phyloP scores from a whole-genome alignment of 2,113 vertebrate genomes.

The Microcebus jonahi region DNA sequence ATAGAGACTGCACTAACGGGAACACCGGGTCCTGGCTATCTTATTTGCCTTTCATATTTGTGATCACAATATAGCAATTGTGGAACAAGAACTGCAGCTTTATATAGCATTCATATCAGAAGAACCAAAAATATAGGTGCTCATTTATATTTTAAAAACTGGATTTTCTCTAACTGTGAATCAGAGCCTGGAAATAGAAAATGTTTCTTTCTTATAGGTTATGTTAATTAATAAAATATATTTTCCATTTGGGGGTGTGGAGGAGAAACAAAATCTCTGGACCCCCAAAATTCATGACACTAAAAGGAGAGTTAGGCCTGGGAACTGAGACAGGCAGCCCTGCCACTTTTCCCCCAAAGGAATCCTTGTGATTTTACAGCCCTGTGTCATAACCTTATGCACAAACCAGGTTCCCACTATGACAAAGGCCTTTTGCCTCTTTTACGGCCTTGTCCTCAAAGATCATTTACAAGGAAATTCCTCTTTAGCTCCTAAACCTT shows the following conservation, averaged over 20 bases:
- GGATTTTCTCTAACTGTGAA: conserved; percentile 35
- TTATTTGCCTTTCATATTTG: neutral
- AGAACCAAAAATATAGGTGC: neutral
- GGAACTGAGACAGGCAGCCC: too few relatives aligned
- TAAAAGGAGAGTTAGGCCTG: too few relatives aligned
- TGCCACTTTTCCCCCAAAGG: too few relatives aligned
- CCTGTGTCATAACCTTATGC: too few relatives aligned
- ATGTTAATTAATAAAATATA: conserved; percentile 32
- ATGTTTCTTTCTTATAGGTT: conserved; percentile 3
- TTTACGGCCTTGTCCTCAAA: too few relatives aligned
- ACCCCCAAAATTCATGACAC: too few relatives aligned
- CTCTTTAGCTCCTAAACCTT: too few relatives aligned
- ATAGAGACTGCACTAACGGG: rapidly evolving
- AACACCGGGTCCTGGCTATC: neutral
- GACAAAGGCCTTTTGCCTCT: too few relatives aligned
- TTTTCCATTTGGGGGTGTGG: neutral
- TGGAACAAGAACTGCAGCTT: neutral
- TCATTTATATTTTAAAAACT: conserved; percentile 50
- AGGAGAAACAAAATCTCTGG: too few relatives aligned
- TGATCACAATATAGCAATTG: neutral
- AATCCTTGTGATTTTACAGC: too few relatives aligned
- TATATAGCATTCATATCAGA: neutral
- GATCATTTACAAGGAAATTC: too few relatives aligned
- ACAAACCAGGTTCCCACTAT: too few relatives aligned
- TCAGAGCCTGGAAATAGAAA: conserved; percentile 45